Conservation (phyloP, 2,113 vertebrate species). For the Tiliqua scincoides region DNA sequence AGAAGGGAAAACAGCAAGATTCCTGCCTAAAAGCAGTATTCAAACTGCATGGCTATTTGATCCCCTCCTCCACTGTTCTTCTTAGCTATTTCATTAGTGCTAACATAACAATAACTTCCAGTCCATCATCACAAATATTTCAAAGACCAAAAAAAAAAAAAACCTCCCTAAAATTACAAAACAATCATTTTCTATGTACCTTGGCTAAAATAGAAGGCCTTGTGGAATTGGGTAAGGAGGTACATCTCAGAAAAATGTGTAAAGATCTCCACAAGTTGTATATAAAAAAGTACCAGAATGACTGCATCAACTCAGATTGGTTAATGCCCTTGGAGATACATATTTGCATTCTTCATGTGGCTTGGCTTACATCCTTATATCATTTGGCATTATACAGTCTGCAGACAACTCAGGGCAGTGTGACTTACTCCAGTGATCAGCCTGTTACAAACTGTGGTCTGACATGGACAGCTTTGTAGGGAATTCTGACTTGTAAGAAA, state of each 20-base stretch:
- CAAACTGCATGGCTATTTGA: neutral
- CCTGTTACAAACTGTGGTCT: neutral
- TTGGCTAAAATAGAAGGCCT: neutral
- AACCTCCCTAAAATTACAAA: neutral
- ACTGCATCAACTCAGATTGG: neutral
- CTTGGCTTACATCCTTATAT: neutral
- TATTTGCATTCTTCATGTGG: neutral
- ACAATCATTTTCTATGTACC: neutral
- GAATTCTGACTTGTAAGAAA: neutral
- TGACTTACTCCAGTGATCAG: neutral
- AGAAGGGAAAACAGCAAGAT: neutral
- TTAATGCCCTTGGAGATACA: neutral
- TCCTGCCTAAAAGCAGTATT: neutral
- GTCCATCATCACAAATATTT: neutral
- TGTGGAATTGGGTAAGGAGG: neutral
- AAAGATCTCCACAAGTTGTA: neutral
- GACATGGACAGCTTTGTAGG: neutral
- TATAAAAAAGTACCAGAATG: neutral
- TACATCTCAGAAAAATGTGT: neutral
- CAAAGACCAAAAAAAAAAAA: neutral
- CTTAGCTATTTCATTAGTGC: neutral
- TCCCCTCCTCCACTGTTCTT: neutral
- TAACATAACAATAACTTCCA: neutral
- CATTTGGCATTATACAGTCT: neutral
- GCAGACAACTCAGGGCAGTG: neutral